These are phyloP conservation scores for Fukomys damarensis DNA, from an alignment of 2,113 vertebrate genomes.

Conservation along the genomic window DNA sequence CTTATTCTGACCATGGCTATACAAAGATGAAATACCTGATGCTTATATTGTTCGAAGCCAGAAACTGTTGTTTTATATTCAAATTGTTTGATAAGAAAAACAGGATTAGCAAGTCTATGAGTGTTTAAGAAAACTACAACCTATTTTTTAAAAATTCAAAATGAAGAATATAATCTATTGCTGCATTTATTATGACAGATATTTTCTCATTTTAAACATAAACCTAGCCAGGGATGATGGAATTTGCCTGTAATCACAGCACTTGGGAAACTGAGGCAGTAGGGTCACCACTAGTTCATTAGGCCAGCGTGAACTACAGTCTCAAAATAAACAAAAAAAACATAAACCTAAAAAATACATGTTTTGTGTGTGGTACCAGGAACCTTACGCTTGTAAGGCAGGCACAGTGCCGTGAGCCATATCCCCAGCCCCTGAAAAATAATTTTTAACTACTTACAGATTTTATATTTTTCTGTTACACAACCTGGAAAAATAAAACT, in stretches of 20 bases:
- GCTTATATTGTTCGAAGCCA: background rate
- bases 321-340: background rate
- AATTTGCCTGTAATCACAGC: background rate
- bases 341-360: no score
- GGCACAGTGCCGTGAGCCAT: no score
- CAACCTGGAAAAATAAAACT: conserved; percentile 12
- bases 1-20: background rate
- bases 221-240: background rate
- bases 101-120: background rate
- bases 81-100: background rate
- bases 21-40: background rate
- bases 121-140: background rate
- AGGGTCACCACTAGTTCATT: background rate
- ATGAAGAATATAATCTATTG: background rate
- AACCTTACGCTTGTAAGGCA: no score
- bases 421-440: background rate
- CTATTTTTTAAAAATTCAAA: background rate
- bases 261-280: background rate
- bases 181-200: background rate
- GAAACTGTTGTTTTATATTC: background rate
- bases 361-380: no score
- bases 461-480: background rate
- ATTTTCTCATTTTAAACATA: conserved; percentile 31
- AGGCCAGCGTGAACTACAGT: background rate
- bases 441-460: background rate